These are phyloP conservation scores for Condylostylus longicornis DNA, from an alignment of 1,140 invertebrate species.

Conservation along the genomic window DNA sequence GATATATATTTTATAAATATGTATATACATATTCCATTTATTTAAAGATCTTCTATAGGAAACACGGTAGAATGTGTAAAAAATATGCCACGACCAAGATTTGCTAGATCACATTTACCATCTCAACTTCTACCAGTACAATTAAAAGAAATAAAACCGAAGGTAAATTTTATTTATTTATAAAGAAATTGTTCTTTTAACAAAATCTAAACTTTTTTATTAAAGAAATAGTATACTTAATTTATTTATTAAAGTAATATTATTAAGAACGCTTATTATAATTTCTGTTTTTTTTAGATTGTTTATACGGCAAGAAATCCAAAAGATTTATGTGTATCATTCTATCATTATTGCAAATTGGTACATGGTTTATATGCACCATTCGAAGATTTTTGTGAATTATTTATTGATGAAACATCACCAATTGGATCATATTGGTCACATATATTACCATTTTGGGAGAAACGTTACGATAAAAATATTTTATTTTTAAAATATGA, in stretches of 20 bases:
- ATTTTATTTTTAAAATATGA: constrained; percentile 72
- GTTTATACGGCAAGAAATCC: constrained; percentile 85
- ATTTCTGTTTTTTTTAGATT: constrained; percentile 39
- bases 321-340: constrained; percentile 86
- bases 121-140: constrained; percentile 52
- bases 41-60: constrained; percentile 26
- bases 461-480: constrained; percentile 53
- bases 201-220: constrained; percentile 2
- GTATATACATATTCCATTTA: background rate
- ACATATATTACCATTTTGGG: constrained; percentile 59
- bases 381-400: constrained; percentile 68
- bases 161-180: constrained; percentile 36
- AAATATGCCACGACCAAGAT: constrained; percentile 50
- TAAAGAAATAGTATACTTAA: background rate
- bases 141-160: constrained; percentile 51
- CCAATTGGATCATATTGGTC: constrained; percentile 54
- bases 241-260: background rate
- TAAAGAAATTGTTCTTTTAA: constrained; percentile 1
- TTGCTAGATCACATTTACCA: constrained; percentile 67
- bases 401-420: constrained; percentile 54
- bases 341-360: constrained; percentile 69
- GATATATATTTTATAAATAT: background rate
- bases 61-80: constrained; percentile 54
- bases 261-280: background rate
- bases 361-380: constrained; percentile 52